Conservation (phyloP, 2,113 vertebrate species). For the Himantopus leucocephalus region DNA sequence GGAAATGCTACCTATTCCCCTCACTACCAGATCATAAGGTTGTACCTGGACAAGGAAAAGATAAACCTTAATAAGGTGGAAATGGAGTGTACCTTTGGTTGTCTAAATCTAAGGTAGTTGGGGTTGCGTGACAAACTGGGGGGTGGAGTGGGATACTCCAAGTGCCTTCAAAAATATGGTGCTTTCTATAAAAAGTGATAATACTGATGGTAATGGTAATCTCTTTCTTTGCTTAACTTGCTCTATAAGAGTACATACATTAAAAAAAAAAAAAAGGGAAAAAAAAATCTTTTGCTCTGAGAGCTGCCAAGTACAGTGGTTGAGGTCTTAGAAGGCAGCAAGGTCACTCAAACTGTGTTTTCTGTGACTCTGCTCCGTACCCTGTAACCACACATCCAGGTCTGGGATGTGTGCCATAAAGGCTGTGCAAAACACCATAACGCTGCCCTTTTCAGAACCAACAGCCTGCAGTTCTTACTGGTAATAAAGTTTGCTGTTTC, state of each 20-base stretch:
- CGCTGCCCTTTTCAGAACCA: background rate
- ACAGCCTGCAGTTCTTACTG: background rate
- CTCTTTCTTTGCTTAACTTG: background rate
- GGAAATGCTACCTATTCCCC: background rate
- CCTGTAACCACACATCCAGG: background rate
- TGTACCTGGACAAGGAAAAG: background rate
- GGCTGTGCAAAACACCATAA: background rate
- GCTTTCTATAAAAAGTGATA: background rate
- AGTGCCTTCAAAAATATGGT: background rate
- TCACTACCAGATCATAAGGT: background rate
- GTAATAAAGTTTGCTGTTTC: background rate
- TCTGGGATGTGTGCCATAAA: background rate
- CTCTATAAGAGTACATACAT: background rate
- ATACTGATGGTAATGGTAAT: background rate
- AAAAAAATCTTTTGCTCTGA: background rate
- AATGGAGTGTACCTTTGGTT: background rate
- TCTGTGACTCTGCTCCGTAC: background rate
- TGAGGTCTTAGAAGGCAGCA: background rate
- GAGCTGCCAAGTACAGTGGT: accelerated
- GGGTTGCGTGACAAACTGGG: background rate
- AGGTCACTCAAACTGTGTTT: background rate
- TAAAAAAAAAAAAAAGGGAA: background rate
- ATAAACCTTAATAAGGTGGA: background rate
- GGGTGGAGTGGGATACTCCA: background rate
- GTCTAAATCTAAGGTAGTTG: background rate